A percentile compares a stretch with the other conserved stretches of the same genome.
Evolutionary conservation across 2,113 vertebrate species (phyloP).

Genomic region (Anguilla rostrata): DNA sequence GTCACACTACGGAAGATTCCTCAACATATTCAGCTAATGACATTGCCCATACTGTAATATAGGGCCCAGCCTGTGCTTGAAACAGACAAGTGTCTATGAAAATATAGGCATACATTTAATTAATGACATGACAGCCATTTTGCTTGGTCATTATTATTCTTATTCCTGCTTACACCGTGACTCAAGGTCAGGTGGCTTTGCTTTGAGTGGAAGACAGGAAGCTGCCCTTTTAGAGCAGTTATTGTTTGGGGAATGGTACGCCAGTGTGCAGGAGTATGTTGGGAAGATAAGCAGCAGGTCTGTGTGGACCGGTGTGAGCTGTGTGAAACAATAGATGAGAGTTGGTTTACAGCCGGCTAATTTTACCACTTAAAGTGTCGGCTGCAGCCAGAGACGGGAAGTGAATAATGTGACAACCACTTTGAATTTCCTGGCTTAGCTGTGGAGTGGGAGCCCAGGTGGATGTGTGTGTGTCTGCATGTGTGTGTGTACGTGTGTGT

Average conservation of each 20-base stretch:
- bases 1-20: neutral
- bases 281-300: neutral
- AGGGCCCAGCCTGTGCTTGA: neutral
- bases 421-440: neutral
- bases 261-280: neutral
- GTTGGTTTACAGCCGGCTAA: neutral
- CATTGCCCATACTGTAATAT: neutral
- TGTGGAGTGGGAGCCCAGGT: neutral
- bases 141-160: neutral
- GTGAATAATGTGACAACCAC: neutral
- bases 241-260: neutral
- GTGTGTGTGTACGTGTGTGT: neutral
- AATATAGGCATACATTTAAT: neutral
- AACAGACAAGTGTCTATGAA: neutral
- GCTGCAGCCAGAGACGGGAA: neutral
- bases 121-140: neutral
- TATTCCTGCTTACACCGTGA: neutral
- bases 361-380: neutral
- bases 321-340: neutral
- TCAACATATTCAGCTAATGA: neutral
- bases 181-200: neutral
- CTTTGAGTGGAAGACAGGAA: neutral
- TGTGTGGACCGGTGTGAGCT: neutral
- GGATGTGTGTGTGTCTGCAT: neutral
- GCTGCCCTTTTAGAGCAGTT: neutral